Conservation (phyloP, 2,113 vertebrate species). For the Thalassoma bifasciatum region DNA sequence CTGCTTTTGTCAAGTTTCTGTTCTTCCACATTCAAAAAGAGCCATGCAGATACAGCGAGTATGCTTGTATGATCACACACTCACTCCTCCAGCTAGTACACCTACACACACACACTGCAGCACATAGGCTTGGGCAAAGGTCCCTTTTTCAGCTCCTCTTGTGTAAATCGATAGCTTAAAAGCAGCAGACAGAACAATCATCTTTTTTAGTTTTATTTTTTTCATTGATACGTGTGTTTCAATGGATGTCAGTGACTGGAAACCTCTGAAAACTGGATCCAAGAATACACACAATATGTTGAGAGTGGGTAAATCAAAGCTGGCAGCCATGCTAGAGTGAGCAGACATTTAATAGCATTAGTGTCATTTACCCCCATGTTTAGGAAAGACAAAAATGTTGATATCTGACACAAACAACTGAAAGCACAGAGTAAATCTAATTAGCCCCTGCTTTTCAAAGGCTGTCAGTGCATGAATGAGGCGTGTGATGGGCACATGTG, state of each 20-base stretch:
- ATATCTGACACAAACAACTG: slow-evolving; percentile 31
- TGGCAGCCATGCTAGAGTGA: slow-evolving; percentile 44
- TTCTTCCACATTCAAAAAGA: slow-evolving; percentile 30
- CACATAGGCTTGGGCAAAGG: slow-evolving; percentile 46
- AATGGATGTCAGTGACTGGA: slow-evolving; percentile 51
- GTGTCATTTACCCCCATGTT: slow-evolving; percentile 44
- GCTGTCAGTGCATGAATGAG: slow-evolving; percentile 27
- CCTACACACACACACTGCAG: slow-evolving; percentile 5
- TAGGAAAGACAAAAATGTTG: slow-evolving; percentile 15
- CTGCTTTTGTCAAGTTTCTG: slow-evolving; percentile 9
- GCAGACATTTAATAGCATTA: slow-evolving; percentile 36
- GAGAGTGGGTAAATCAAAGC: slow-evolving; percentile 55
- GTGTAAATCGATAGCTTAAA: slow-evolving; percentile 63
- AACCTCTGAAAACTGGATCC: slow-evolving; percentile 51
- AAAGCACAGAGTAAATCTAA: slow-evolving; percentile 44
- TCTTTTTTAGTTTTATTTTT: slow-evolving; percentile 10
- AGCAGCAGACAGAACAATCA: slow-evolving; percentile 9
- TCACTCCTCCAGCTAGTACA: slow-evolving; percentile 27
- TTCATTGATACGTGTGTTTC: slow-evolving; percentile 48
- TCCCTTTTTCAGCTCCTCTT: slow-evolving; percentile 27
- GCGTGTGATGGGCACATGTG: slow-evolving; percentile 51
- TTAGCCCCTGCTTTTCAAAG: slow-evolving; percentile 47
- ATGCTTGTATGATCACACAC: slow-evolving; percentile 22
- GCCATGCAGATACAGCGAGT: slow-evolving; percentile 5
- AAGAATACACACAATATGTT: slow-evolving; percentile 31